Conservation (phyloP, 2,113 vertebrate genomes). For the Falco punctatus region DNA sequence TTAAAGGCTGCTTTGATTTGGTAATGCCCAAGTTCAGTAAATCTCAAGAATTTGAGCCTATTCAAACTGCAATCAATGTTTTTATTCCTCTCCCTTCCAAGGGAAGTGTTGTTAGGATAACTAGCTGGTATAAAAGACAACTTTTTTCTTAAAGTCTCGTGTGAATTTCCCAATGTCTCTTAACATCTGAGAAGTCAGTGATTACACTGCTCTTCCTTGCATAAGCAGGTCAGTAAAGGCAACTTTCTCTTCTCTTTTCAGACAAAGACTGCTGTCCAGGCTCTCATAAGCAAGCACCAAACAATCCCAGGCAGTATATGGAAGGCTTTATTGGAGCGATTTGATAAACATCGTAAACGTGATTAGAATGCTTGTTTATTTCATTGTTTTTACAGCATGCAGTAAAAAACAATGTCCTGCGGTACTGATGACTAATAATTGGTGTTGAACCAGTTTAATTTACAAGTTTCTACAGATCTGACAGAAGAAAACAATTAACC, state of each 20-base stretch:
- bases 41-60: not conserved
- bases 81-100: not conserved
- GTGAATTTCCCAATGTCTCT: not conserved
- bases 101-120: not conserved
- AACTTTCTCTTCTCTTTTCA: constrained; percentile 61
- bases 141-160: not conserved
- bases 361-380: constrained; percentile 54
- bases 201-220: not conserved
- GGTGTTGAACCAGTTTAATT: not conserved
- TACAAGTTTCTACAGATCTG: not conserved
- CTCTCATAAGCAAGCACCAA: constrained; percentile 85
- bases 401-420: not conserved
- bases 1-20: not conserved
- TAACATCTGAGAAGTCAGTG: not conserved
- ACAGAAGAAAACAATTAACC: not conserved
- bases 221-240: not conserved
- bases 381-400: not conserved
- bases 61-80: not conserved
- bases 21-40: not conserved
- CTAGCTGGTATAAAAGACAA: not conserved
- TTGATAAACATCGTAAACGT: constrained; percentile 72
- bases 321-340: constrained; percentile 82
- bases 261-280: constrained; percentile 84
- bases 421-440: not conserved
- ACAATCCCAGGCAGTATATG: constrained; percentile 85